Percentiles rank a stretch among this genome's conserved stretches.
These are phyloP conservation scores for Coptotermes formosanus DNA, from an alignment of 1,140 invertebrate species.

Conservation along the genomic window DNA sequence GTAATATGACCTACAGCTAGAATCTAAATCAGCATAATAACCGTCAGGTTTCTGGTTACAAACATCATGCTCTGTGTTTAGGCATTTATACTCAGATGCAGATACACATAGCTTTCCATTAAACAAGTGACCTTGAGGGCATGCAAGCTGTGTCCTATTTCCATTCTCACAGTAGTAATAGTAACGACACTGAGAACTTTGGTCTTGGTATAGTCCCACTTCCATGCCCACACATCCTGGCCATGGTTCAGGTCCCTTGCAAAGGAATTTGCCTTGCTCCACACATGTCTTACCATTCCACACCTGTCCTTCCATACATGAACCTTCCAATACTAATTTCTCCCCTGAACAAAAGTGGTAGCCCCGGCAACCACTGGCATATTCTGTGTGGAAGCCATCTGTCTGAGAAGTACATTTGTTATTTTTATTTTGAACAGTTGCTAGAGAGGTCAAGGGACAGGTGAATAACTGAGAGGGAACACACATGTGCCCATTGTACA, in stretches of 20 bases:
- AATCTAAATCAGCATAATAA: constrained; percentile 54
- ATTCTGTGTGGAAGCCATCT: constrained; percentile 40
- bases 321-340: constrained; percentile 38
- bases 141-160: constrained; percentile 47
- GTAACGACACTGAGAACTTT: constrained; percentile 48
- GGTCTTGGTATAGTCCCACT: constrained; percentile 48
- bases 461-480: constrained; percentile 34
- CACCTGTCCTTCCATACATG: constrained; percentile 43
- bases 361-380: constrained; percentile 40
- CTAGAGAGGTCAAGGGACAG: neutral
- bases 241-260: constrained; percentile 37
- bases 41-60: constrained; percentile 54
- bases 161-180: constrained; percentile 53
- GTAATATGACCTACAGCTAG: constrained; percentile 59
- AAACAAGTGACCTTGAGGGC: constrained; percentile 49
- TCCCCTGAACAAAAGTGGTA: constrained; percentile 44
- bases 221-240: constrained; percentile 48
- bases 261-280: constrained; percentile 24
- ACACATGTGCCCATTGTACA: constrained; percentile 49
- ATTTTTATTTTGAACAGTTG: constrained; percentile 39
- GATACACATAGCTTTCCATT: constrained; percentile 51
- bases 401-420: constrained; percentile 37
- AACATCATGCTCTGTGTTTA: constrained; percentile 48
- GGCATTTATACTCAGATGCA: constrained; percentile 46
- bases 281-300: constrained; percentile 46